Evolutionary conservation across 1,140 invertebrate genomes (phyloP), one percentile per base, ranked within the genome.

Genomic region (Hydropsyche tenuis): DNA sequence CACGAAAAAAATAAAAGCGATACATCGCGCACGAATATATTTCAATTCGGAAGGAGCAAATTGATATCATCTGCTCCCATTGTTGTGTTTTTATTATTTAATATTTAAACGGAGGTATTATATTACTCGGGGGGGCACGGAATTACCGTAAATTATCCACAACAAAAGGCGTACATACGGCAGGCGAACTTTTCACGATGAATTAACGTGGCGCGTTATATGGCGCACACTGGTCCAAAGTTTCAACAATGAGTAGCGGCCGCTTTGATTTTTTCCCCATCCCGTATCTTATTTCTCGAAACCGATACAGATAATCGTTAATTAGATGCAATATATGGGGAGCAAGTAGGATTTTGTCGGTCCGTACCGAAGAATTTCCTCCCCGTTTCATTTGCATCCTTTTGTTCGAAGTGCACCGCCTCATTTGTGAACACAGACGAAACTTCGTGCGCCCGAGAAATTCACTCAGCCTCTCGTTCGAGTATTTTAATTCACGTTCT

Each of bases 21-120:
- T 22, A 18, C 18, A 60, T 20, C 46, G 22, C 22, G 6, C 22
- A 43, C 30, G 30, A n/a, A 65, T 45, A 65, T 65, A 42, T 65
- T 25, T 60, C 56, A 65, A 43, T 60, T 65, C 63, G 30, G 63
- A 3, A 56, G 75, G 75, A 65, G 71, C 73, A 76, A 76, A 73
- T 76, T 76, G 75, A 76, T 76, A 76, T 76, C 66, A 73, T 73
- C 71, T 65, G 70, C 51, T 45, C 12, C 60, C 72, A 45, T 76
- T 76, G 48, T 63, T 51, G 22, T 30, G 45, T 46, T 30, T 63
- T 76, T 76, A 72, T 64, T 76, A 43, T 43, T 65, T 69, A 51
- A 60, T 30, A 46, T 53, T 73, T 73, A 70, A 63, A 76, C 23
- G 71, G 66, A 16, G 51, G 66, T 76, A 73, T 76, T 76, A 76